Base-by-base conservation (phyloP, 2,113 vertebrate genomes). In the Monarcha castaneiventris region DNA sequence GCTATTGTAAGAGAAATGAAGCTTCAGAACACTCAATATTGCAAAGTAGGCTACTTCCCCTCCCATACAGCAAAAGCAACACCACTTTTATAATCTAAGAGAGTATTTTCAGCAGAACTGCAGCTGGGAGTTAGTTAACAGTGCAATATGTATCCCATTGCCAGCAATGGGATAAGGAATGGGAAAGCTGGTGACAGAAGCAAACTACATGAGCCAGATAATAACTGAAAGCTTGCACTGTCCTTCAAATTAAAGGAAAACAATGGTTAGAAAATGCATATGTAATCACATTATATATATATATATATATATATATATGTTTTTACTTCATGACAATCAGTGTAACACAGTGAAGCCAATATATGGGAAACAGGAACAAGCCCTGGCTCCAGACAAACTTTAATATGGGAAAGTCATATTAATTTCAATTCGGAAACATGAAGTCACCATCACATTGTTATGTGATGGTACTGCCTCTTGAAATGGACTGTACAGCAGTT, bases 31-130 rank as follows among this genome's bases (percentile, higher is more conserved):
- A 46, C 9, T 76, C 59, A 67, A 0, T 58, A 74, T 30, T 55
- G 49, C 78, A 84, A 94, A 92, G 84, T 94, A 97, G 88, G 90
- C 89, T 92, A 96, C 90, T 87, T 68, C 84, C 66, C 87, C 63
- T 85, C 94, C 86, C 95, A 51, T 19, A 78, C 16, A 92, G 69
- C 54, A 95, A 94, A 88, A 85, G 87, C 64, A 87, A 94, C 86
- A 82, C 10, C 25, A 80, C 44, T 78, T 55, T 32, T 37, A 49
- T 22, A 59, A 66, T 63, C 10, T 52, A 91, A 76, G 37, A 77
- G 71, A 89, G 1, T 29, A 68, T 68, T 82, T 91, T 67, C 72
- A 96, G 85, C 82, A 92, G 59, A 83, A 85, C 29, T 92, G 61
- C 49, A 87, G 63, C 39, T 86, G 10, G 63, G 66, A 90, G 54